Conservation (phyloP, 1,140 invertebrate genomes). For the Trinorchestia longiramus region DNA sequence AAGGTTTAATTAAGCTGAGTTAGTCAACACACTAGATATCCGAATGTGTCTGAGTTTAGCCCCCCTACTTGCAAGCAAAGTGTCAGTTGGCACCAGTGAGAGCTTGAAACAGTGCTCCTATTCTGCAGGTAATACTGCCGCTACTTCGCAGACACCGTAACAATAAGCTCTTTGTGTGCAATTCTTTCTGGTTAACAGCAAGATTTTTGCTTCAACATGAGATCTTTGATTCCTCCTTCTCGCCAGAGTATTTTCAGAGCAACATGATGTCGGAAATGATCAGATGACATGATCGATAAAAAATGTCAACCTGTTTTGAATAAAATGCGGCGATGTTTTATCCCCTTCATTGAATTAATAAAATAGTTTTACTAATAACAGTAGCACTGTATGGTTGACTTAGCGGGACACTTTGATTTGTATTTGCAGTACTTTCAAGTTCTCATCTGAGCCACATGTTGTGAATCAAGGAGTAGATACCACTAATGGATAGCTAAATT, state of each 20-base stretch:
- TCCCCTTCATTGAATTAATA: too few relatives aligned
- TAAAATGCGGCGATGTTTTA: too few relatives aligned
- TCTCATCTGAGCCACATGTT: too few relatives aligned
- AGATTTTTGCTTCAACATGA: background rate
- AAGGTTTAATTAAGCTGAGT: too few relatives aligned
- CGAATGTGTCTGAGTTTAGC: background rate
- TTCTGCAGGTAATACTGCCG: background rate
- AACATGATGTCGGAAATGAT: background rate
- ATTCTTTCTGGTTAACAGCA: background rate
- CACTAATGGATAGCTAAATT: too few relatives aligned
- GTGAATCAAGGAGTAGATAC: too few relatives aligned
- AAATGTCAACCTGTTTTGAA: background rate
- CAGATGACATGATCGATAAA: background rate
- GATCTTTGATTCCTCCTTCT: background rate
- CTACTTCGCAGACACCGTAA: background rate
- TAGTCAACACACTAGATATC: background rate
- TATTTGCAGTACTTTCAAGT: too few relatives aligned
- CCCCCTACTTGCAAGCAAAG: background rate
- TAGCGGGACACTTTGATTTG: too few relatives aligned
- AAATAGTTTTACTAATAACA: too few relatives aligned
- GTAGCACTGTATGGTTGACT: too few relatives aligned
- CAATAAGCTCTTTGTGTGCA: background rate
- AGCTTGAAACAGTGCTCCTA: background rate
- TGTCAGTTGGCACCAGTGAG: background rate
- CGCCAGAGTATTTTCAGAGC: background rate